These are phyloP conservation scores for Bryconaethiops microstoma DNA, from an alignment of 2,797 vertebrate species.

Conservation along the genomic window DNA sequence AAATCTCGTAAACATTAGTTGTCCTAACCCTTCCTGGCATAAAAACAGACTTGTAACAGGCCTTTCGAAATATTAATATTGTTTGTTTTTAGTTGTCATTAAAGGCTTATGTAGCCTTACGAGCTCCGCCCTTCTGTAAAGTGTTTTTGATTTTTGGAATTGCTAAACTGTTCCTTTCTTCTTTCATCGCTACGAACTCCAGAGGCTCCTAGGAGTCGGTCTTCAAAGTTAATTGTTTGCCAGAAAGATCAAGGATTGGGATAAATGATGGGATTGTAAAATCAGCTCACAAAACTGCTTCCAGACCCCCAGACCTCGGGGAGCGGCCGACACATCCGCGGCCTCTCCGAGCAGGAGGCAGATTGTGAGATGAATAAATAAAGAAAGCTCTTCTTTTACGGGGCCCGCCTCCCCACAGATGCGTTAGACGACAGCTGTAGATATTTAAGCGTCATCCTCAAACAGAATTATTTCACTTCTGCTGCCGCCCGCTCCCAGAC, in stretches of 20 bases:
- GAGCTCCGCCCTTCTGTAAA: no score
- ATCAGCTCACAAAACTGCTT: conserved; percentile 32
- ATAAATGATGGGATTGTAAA: conserved; percentile 47
- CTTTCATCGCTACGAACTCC: background rate
- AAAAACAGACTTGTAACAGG: no score
- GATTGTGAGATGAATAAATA: conserved; percentile 76
- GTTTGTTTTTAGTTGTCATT: no score
- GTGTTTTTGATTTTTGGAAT: background rate
- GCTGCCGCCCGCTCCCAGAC: conserved; percentile 67
- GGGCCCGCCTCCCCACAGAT: conserved; percentile 67
- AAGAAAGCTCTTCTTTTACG: conserved; percentile 69
- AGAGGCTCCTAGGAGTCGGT: background rate
- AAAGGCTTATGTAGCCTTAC: no score
- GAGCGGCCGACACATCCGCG: conserved; percentile 61
- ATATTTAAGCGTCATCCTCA: conserved; percentile 77
- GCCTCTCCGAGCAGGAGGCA: conserved; percentile 64
- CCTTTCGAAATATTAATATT: no score
- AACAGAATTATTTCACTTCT: conserved; percentile 79
- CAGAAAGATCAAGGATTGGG: conserved; percentile 36
- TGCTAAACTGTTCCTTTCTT: background rate
- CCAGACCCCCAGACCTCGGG: conserved; percentile 50
- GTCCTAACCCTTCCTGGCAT: no score
- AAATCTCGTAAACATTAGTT: no score
- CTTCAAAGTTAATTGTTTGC: conserved; percentile 20
- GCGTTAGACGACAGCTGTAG: conserved; percentile 73